Evolutionary conservation across 2,888 invertebrate genomes (phyloP).

Genomic region (Cephus nigrinus): DNA sequence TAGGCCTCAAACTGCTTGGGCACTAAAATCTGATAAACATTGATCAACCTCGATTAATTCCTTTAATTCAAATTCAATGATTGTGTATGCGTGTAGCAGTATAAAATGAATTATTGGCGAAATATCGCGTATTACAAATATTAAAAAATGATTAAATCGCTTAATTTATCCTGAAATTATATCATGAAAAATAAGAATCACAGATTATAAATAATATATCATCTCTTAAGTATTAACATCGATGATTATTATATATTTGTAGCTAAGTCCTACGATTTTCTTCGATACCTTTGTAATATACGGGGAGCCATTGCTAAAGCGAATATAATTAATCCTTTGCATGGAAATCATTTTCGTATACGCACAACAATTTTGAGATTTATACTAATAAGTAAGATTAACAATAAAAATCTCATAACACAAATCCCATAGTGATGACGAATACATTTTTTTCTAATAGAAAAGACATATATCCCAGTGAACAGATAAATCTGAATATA

Average conservation of each 20-base stretch:
- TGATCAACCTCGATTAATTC: neutral
- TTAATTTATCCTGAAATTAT: neutral
- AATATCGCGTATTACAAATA: neutral
- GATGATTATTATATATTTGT: constrained; percentile 1
- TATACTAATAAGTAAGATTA: neutral
- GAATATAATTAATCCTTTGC: neutral
- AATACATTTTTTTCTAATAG: neutral
- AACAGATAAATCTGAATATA: neutral
- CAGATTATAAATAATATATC: constrained; percentile 11
- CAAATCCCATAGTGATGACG: neutral
- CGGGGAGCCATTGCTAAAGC: neutral
- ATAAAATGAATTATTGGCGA: neutral
- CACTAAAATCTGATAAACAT: neutral
- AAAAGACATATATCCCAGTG: neutral
- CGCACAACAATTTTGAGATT: neutral
- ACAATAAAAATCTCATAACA: neutral
- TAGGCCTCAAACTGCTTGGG: neutral
- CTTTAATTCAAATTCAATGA: neutral
- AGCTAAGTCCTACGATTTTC: constrained; percentile 3
- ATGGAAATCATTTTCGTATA: neutral
- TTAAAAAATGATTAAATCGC: neutral
- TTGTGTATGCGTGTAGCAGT: neutral
- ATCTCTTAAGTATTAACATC: constrained; percentile 9
- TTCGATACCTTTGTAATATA: neutral
- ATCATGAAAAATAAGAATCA: constrained; percentile 7